Evolutionary conservation across 2,888 invertebrate species (phyloP).

Genomic region (Acanthosepion esculentum): DNA sequence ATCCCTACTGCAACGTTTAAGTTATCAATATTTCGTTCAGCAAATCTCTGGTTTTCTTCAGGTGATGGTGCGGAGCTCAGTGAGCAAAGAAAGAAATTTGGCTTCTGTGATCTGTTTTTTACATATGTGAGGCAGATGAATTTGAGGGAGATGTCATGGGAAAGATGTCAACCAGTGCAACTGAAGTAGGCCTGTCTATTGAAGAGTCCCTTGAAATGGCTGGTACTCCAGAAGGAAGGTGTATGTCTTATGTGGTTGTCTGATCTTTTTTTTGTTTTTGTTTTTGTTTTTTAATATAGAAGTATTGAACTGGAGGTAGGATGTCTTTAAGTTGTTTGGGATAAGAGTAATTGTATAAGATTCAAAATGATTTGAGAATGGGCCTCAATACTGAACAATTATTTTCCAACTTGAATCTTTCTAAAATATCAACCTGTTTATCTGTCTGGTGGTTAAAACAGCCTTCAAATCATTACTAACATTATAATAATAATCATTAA

Average conservation of each 20-base stretch:
- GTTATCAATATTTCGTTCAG: conserved; percentile 33
- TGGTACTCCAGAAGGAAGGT: conserved; percentile 33
- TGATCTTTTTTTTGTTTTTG: background rate
- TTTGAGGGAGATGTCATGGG: too few relatives aligned
- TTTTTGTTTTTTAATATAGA: too few relatives aligned
- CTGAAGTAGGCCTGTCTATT: background rate
- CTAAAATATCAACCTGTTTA: background rate
- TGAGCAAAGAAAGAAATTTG: conserved; percentile 21
- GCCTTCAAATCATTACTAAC: background rate
- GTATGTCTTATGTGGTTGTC: conserved; percentile 33
- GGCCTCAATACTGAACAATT: background rate
- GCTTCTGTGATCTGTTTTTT: conserved; percentile 22
- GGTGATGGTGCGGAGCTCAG: conserved; percentile 18
- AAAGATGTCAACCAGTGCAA: background rate
- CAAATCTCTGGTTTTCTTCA: conserved; percentile 15
- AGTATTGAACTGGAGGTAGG: too few relatives aligned
- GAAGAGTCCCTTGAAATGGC: conserved; percentile 21
- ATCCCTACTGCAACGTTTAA: background rate
- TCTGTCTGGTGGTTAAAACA: background rate
- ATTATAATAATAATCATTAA: background rate
- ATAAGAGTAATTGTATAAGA: background rate
- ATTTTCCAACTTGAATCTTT: background rate
- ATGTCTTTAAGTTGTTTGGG: too few relatives aligned
- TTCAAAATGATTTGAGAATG: background rate
- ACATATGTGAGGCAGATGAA: background rate